Conservation (phyloP, 2,888 invertebrate genomes). For the Ornithoptera alexandrae region DNA sequence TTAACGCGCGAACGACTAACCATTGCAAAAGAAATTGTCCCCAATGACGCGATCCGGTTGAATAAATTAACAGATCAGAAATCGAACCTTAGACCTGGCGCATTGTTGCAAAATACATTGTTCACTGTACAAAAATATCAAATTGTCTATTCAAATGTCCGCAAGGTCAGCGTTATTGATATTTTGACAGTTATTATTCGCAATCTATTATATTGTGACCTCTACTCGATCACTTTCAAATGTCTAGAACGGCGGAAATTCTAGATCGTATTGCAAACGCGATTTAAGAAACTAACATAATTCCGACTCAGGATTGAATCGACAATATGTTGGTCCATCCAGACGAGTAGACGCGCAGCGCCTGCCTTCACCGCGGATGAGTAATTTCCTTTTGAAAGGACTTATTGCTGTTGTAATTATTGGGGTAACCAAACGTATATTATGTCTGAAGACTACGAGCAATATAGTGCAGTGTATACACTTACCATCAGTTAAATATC, state of each 20-base stretch:
- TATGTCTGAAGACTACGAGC: no score
- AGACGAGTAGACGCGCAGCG: no score
- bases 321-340: no score
- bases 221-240: conserved; percentile 41
- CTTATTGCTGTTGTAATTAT: no score
- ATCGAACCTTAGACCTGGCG: conserved; percentile 1
- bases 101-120: conserved; percentile 17
- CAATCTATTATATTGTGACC: conserved; percentile 38
- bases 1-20: conserved; percentile 39
- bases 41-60: conserved; percentile 17
- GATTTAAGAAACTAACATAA: conserved; percentile 32
- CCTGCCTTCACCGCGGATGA: no score
- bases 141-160: conserved; percentile 31
- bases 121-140: conserved; percentile 15
- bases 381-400: no score
- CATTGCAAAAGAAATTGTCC: conserved; percentile 38
- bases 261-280: conserved; percentile 30
- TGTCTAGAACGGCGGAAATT: conserved; percentile 39
- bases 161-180: conserved; percentile 35
- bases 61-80: conserved; percentile 27
- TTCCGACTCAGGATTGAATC: neutral
- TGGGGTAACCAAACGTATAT: no score
- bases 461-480: neutral
- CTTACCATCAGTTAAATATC: neutral
- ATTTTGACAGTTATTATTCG: conserved; percentile 33